Base-by-base conservation (phyloP, 2,888 invertebrate species). In the Camptogramma bilineatum region DNA sequence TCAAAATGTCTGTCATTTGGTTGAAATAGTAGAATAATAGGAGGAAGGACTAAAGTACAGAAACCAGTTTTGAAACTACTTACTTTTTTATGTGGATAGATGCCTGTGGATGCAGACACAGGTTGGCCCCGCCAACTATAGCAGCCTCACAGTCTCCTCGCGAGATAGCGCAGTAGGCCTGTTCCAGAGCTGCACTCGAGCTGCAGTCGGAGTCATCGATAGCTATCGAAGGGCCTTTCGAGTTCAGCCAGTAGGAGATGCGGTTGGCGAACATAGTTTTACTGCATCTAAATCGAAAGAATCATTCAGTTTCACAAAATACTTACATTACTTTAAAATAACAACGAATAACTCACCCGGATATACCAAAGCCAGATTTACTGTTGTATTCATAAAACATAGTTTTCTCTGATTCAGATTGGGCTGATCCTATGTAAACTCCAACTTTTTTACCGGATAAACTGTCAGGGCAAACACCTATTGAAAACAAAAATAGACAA, bases 121-220 rank as follows among this genome's bases (percentile, higher is more conserved):
- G 18, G 21, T 69, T 65, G 5, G 91, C 85, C 3, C 94, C 94
- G 0, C 94, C 94, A 2, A 95, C 95, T 47, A 95, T 86, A 18
- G 95, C 95, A 0, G 84, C 77, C 3, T 87, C 86, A 44, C 86
- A 85, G 2, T 77, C 72, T 0, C 87, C 86, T 0, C 69, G 68
- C 1, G 16, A 52, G 0, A 87, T 80, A 2, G 80, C 78, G 0
- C 73, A 56, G 48, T 71, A 75, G 0, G 84, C 86, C 31, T 76
- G 71, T 55, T 85, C 78, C 34, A 87, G 54, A 0, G 80, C 82
- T 0, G 73, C 67, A 0, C 76, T 62, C 0, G 82, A 76, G 28
- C 83, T 77, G 61, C 79, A 79, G 68, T 78, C 75, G 0, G 75
- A 70, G 0, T 73, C 75, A 21, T 85, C 83, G 0, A 86, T 44